Percentiles rank a stretch among this genome's conserved stretches.
Evolutionary conservation across 2,113 vertebrate genomes (phyloP).

Genomic region (Platichthys stellatus): DNA sequence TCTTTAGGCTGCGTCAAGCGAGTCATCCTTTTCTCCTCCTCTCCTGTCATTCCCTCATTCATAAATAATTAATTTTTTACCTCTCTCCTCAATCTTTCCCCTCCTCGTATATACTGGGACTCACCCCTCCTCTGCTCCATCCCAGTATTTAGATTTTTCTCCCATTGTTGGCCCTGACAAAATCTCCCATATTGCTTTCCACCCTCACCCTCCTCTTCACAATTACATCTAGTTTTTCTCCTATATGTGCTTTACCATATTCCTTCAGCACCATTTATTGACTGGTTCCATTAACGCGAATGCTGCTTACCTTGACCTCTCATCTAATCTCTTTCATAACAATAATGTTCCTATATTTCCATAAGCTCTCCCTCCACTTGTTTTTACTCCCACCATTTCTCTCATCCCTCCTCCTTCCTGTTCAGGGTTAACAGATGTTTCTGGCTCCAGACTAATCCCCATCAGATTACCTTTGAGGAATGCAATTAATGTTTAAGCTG

Average conservation of each 20-base stretch:
- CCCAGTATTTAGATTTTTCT: constrained; percentile 12
- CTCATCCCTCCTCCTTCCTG: constrained; percentile 7
- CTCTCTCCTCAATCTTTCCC: not conserved
- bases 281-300: not conserved
- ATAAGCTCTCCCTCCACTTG: not conserved
- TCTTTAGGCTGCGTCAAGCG: constrained; percentile 23
- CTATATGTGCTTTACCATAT: not conserved
- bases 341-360: not conserved
- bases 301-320: not conserved
- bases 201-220: not conserved
- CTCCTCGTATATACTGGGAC: constrained; percentile 11
- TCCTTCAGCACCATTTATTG: not conserved
- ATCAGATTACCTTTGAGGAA: constrained; percentile 65
- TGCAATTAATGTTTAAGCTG: constrained; percentile 69
- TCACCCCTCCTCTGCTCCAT: constrained; percentile 10
- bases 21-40: constrained; percentile 28
- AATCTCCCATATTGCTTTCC: not conserved
- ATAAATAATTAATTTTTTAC: constrained; percentile 41
- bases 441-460: constrained; percentile 62
- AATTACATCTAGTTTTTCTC: constrained; percentile 25
- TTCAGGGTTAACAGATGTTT: constrained; percentile 56
- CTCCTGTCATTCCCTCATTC: constrained; percentile 7
- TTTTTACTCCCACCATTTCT: not conserved
- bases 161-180: too few species aligned
- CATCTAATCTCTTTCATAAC: not conserved